A percentile compares a stretch with the other conserved stretches of the same genome.
Conservation (phyloP, 2,888 invertebrate species). For the Lepidonotus clava region DNA sequence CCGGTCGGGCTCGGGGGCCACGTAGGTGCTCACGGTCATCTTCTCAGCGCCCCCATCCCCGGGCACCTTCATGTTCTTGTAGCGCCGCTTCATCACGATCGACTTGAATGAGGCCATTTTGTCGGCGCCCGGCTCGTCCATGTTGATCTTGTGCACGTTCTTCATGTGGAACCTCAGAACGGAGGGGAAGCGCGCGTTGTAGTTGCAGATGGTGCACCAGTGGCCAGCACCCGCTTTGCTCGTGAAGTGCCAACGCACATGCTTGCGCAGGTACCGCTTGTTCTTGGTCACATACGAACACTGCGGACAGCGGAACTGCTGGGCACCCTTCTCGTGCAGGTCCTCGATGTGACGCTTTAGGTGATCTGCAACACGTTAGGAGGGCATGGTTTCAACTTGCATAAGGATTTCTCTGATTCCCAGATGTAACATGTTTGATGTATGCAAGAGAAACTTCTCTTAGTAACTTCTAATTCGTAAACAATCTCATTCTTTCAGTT, state of each 20-base stretch:
- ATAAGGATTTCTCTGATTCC: neutral
- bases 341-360: slow-evolving; percentile 28
- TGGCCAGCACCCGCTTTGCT: slow-evolving; percentile 8
- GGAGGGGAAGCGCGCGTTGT: slow-evolving; percentile 35
- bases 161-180: slow-evolving; percentile 36
- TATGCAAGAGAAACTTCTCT: too few relatives aligned
- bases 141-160: slow-evolving; percentile 43
- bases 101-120: neutral
- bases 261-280: slow-evolving; percentile 22
- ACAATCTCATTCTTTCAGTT: too few relatives aligned
- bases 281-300: slow-evolving; percentile 17
- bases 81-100: neutral
- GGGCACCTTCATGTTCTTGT: slow-evolving; percentile 40
- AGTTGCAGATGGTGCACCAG: slow-evolving; percentile 47
- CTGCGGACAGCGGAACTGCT: slow-evolving; percentile 18
- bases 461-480: too few relatives aligned
- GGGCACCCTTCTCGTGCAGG: slow-evolving; percentile 9
- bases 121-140: neutral
- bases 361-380: neutral
- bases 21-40: too few relatives aligned
- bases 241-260: slow-evolving; percentile 5
- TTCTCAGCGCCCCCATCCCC: neutral
- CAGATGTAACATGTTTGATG: too few relatives aligned
- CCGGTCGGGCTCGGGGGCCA: too few relatives aligned
- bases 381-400: neutral